A percentile compares a stretch with the other conserved stretches of the same genome.
phyloP scores from a whole-genome alignment of 2,113 vertebrate species.

The Gila orcuttii region DNA sequence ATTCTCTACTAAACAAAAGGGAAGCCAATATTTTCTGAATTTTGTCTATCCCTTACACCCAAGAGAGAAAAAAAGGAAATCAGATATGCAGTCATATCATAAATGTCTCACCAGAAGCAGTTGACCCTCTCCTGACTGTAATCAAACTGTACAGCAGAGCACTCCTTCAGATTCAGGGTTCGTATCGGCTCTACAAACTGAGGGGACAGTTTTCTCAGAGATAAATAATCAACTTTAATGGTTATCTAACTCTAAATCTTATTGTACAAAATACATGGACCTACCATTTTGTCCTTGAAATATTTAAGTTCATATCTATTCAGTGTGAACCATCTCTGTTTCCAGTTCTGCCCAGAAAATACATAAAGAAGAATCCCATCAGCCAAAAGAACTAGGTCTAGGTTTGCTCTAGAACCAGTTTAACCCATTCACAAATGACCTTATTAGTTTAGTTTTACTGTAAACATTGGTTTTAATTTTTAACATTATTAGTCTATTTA shows the following conservation, averaged over 20 bases:
- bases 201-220: slow-evolving; percentile 16
- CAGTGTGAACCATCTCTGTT: slow-evolving; percentile 96
- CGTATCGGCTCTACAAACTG: slow-evolving; percentile 90
- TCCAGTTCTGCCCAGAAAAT: slow-evolving; percentile 85
- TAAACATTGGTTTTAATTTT: neutral
- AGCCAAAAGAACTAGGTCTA: neutral
- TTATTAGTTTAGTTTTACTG: neutral
- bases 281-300: slow-evolving; percentile 94
- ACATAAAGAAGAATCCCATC: slow-evolving; percentile 5
- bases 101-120: slow-evolving; percentile 92
- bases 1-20: too few species aligned
- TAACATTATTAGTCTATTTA: neutral
- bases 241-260: neutral
- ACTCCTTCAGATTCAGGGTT: slow-evolving; percentile 86
- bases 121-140: slow-evolving; percentile 94
- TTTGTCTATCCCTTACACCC: neutral
- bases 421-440: neutral
- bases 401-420: neutral
- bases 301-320: slow-evolving; percentile 93
- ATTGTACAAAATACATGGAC: slow-evolving; percentile 49
- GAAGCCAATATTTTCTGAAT: too few species aligned
- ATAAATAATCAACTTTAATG: neutral
- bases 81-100: neutral
- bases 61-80: neutral
- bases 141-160: slow-evolving; percentile 95